These are phyloP conservation scores for Bucorvus abyssinicus DNA, from an alignment of 2,797 vertebrate genomes.

Conservation along the genomic window DNA sequence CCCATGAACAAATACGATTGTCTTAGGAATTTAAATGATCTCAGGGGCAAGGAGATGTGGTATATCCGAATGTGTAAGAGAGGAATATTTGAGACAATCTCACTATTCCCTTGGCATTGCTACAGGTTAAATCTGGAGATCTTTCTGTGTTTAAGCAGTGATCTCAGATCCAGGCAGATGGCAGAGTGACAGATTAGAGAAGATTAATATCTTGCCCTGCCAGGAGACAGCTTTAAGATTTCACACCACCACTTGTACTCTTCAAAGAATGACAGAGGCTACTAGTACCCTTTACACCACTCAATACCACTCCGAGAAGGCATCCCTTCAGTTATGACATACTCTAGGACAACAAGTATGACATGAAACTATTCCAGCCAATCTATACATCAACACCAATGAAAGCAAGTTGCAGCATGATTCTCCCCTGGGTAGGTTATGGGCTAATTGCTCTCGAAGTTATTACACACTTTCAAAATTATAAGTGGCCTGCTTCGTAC, in stretches of 20 bases:
- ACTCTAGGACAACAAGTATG: background rate
- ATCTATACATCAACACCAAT: background rate
- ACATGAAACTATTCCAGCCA: background rate
- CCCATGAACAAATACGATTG: background rate
- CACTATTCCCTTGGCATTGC: background rate
- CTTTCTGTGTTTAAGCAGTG: background rate
- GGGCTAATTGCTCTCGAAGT: background rate
- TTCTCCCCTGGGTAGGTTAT: background rate
- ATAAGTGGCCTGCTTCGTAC: background rate
- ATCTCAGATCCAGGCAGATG: background rate
- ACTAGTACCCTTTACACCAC: background rate
- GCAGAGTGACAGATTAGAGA: background rate
- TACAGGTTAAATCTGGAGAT: background rate
- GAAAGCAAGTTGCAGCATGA: background rate
- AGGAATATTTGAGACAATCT: background rate
- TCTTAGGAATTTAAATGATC: background rate
- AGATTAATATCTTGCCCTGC: background rate
- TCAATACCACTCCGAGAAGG: background rate
- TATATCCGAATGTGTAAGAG: fast-evolving
- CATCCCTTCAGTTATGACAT: background rate
- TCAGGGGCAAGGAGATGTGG: background rate
- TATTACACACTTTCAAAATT: background rate
- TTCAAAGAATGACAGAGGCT: background rate
- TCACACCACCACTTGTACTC: background rate
- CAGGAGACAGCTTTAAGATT: background rate